These are phyloP conservation scores for Struthidea cinerea DNA, from an alignment of 2,113 vertebrate species.

Conservation along the genomic window DNA sequence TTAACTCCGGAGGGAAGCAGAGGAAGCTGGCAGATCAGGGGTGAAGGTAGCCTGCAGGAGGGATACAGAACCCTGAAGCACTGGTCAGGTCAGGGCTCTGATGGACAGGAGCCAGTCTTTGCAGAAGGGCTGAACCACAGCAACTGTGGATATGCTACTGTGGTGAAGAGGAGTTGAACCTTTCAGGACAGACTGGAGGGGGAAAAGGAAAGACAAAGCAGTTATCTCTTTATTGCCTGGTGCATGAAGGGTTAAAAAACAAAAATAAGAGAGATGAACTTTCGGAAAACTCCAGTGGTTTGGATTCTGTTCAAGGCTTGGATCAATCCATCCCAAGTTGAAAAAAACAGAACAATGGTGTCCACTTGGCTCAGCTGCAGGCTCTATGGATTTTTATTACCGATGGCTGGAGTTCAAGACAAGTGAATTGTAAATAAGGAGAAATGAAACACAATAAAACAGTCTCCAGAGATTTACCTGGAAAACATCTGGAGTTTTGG, in stretches of 20 bases:
- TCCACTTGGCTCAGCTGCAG: slow-evolving; percentile 23
- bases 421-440: slow-evolving; percentile 39
- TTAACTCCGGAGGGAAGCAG: background rate
- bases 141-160: background rate
- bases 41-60: background rate
- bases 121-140: background rate
- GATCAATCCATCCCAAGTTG: background rate
- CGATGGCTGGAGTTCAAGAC: slow-evolving; percentile 6
- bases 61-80: background rate
- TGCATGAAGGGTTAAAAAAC: background rate
- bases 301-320: slow-evolving; percentile 20
- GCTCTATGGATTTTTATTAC: slow-evolving; percentile 36
- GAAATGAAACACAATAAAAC: slow-evolving; percentile 56
- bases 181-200: background rate
- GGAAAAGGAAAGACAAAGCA: background rate
- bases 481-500: slow-evolving; percentile 66
- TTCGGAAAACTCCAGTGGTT: background rate
- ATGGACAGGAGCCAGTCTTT: background rate
- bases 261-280: background rate
- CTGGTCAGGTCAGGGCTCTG: background rate
- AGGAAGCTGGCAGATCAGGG: background rate
- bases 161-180: background rate
- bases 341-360: background rate
- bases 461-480: slow-evolving; percentile 20
- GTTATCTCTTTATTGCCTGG: background rate